These are phyloP conservation scores for Pachyrhynchus sulphureomaculatus DNA, from an alignment of 1,140 invertebrate species.

Conservation along the genomic window DNA sequence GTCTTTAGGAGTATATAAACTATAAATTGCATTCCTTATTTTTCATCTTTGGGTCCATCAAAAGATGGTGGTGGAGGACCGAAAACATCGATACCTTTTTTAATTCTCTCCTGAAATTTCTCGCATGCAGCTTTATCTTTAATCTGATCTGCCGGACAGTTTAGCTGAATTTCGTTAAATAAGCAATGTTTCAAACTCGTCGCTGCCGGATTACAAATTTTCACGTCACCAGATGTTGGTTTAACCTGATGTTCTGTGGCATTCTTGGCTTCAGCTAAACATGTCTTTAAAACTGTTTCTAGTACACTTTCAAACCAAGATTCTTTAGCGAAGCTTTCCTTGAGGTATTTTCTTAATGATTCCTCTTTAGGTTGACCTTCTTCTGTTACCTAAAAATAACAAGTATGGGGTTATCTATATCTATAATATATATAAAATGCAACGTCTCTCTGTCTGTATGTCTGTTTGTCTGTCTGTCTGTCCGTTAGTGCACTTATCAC, in stretches of 20 bases:
- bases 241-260: conserved; percentile 31
- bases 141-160: conserved; percentile 49
- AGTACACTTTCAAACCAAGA: conserved; percentile 43
- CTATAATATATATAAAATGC: too few relatives aligned
- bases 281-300: conserved; percentile 44
- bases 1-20: too few relatives aligned
- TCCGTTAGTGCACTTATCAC: too few relatives aligned
- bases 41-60: neutral
- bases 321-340: conserved; percentile 41
- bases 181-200: conserved; percentile 48
- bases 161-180: conserved; percentile 49
- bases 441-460: too few relatives aligned
- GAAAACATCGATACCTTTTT: conserved; percentile 33
- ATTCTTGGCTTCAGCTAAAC: conserved; percentile 42
- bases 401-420: too few relatives aligned
- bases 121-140: conserved; percentile 46
- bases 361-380: conserved; percentile 42
- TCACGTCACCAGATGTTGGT: conserved; percentile 14
- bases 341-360: conserved; percentile 38
- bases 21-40: neutral
- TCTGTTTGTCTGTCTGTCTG: too few relatives aligned
- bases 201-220: conserved; percentile 45
- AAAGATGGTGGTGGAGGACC: conserved; percentile 4
- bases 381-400: conserved; percentile 40
- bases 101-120: conserved; percentile 45